Evolutionary conservation across 2,888 invertebrate species (phyloP).

Genomic region (Cepaea hortensis): DNA sequence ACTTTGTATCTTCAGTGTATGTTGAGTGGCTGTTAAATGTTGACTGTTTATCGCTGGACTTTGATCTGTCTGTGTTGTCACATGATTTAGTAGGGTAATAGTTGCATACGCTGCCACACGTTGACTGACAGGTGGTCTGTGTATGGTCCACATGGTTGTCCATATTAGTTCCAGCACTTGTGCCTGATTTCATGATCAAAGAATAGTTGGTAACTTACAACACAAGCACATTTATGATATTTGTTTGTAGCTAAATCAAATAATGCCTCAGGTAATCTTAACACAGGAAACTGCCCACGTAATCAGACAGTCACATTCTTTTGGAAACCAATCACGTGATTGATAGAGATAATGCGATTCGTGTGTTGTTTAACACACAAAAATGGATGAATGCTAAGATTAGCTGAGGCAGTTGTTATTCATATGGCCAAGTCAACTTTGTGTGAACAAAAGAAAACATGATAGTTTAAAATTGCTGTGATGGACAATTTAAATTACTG

Average conservation of each 20-base stretch:
- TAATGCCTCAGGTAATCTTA: not conserved
- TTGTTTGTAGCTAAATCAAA: not conserved
- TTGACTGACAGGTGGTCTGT: not conserved
- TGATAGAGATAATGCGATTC: too few species aligned
- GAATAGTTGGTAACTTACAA: not conserved
- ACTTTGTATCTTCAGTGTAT: not conserved
- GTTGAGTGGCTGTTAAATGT: not conserved
- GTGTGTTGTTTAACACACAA: too few species aligned
- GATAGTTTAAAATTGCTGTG: too few species aligned
- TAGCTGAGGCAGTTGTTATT: too few species aligned
- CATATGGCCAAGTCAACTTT: too few species aligned
- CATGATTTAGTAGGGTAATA: not conserved
- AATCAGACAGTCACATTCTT: too few species aligned
- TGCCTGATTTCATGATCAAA: not conserved
- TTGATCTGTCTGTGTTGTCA: not conserved
- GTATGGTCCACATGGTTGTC: conserved; percentile 1
- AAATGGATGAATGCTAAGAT: too few species aligned
- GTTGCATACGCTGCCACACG: not conserved
- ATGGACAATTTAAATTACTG: too few species aligned
- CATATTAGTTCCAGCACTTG: not conserved
- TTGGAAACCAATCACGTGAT: too few species aligned
- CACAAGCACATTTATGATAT: too few species aligned
- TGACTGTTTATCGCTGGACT: not conserved
- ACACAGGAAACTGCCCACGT: too few species aligned
- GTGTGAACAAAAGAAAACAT: too few species aligned